A percentile compares a stretch with the other conserved stretches of the same genome.
These are phyloP conservation scores for Hirudo medicinalis DNA, from an alignment of 1,140 invertebrate genomes.

Conservation along the genomic window DNA sequence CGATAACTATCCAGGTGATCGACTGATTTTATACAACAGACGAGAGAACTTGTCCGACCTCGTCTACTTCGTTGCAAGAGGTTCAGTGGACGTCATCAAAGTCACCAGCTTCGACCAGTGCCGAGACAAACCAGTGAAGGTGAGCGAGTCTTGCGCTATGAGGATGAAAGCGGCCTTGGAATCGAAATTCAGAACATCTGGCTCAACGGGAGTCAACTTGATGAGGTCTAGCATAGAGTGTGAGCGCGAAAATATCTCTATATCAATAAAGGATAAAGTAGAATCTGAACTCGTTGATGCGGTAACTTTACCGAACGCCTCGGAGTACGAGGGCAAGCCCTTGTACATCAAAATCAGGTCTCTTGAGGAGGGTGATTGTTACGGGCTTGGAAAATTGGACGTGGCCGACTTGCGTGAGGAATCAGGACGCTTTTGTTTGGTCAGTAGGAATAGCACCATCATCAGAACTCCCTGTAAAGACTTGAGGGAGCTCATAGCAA, in stretches of 20 bases:
- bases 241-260: too few species aligned
- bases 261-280: neutral
- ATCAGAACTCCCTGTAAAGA: neutral
- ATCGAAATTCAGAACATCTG: too few species aligned
- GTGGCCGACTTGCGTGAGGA: neutral
- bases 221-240: neutral
- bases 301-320: neutral
- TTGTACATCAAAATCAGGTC: neutral
- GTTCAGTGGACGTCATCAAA: neutral
- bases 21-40: neutral
- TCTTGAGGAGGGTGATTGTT: neutral
- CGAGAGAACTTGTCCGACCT: neutral
- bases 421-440: neutral
- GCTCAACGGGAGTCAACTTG: neutral
- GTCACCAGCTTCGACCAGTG: neutral
- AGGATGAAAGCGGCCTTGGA: neutral
- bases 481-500: neutral
- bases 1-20: neutral
- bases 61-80: neutral
- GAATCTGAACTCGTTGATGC: neutral
- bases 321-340: neutral
- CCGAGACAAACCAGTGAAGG: neutral
- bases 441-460: neutral
- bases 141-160: neutral
- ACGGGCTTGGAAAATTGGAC: neutral